Evolutionary conservation across 2,113 vertebrate genomes (phyloP).

Genomic region (Rhombomys opimus): DNA sequence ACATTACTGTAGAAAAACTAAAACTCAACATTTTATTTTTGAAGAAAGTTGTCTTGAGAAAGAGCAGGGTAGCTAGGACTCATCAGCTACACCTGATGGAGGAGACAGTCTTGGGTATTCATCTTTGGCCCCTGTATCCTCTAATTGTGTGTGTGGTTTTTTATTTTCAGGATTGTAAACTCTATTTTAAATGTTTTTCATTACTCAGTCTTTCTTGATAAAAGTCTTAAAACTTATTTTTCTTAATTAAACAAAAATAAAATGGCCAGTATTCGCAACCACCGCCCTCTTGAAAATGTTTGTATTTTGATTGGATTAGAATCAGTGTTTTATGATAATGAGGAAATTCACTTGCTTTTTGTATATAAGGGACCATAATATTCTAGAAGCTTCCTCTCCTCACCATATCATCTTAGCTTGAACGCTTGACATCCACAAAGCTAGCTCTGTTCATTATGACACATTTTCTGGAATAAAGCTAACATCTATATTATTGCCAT

Average conservation of each 20-base stretch:
- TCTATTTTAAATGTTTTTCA: not conserved
- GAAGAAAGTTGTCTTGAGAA: not conserved
- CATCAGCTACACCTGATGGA: not conserved
- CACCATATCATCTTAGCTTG: not conserved
- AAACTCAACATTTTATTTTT: not conserved
- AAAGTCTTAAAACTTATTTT: constrained; percentile 6
- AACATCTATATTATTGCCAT: not conserved
- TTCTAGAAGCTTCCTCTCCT: not conserved
- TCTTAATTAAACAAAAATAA: not conserved
- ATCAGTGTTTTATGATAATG: not conserved
- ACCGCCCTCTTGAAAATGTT: not conserved
- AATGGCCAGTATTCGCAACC: not conserved
- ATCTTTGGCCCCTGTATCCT: not conserved
- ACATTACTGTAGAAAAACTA: not conserved
- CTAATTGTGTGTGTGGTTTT: not conserved
- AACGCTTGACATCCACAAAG: not conserved
- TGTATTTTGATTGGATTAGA: not conserved
- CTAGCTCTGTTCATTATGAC: not conserved
- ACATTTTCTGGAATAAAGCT: not conserved
- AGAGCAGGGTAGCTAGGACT: not conserved
- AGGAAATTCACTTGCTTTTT: constrained; percentile 34
- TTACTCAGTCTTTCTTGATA: not conserved
- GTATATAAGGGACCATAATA: not conserved
- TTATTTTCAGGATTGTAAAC: not conserved
- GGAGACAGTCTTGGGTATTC: not conserved